Evolutionary conservation across 2,113 vertebrate genomes (phyloP).

Genomic region (Poeciliopsis retropinna): DNA sequence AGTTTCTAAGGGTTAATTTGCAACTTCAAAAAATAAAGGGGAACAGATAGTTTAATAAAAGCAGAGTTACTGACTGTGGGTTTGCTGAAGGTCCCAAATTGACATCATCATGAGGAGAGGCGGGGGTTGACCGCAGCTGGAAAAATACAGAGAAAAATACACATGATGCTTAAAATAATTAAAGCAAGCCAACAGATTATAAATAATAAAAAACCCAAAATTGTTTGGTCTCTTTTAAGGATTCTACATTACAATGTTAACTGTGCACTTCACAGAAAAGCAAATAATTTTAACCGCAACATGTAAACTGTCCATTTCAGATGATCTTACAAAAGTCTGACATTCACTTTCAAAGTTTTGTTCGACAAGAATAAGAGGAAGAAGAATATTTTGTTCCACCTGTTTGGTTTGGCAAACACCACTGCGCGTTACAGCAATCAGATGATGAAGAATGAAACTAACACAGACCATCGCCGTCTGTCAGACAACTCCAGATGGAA

Average conservation of each 20-base stretch:
- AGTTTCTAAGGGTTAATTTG: not conserved
- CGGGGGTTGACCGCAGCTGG: conserved; percentile 72
- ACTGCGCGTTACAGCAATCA: not conserved
- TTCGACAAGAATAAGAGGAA: not conserved
- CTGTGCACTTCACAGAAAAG: not conserved
- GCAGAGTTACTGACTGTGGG: conserved; percentile 88
- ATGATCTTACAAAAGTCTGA: not conserved
- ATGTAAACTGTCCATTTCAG: not conserved
- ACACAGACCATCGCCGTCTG: not conserved
- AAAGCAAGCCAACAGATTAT: not conserved
- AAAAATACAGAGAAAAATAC: conserved; percentile 20
- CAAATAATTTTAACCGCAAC: not conserved
- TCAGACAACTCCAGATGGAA: no score
- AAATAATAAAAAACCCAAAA: not conserved
- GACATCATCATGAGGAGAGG: conserved; percentile 82
- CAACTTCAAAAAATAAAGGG: not conserved
- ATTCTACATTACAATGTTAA: not conserved
- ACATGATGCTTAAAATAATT: not conserved
- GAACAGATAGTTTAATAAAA: not conserved
- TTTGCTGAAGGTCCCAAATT: conserved; percentile 97
- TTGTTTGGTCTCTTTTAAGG: not conserved
- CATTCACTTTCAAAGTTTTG: not conserved
- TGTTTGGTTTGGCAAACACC: not conserved
- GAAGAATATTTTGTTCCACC: not conserved
- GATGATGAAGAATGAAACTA: not conserved